Conservation (phyloP, 2,113 vertebrate genomes). For the Phalacrocorax carbo region DNA sequence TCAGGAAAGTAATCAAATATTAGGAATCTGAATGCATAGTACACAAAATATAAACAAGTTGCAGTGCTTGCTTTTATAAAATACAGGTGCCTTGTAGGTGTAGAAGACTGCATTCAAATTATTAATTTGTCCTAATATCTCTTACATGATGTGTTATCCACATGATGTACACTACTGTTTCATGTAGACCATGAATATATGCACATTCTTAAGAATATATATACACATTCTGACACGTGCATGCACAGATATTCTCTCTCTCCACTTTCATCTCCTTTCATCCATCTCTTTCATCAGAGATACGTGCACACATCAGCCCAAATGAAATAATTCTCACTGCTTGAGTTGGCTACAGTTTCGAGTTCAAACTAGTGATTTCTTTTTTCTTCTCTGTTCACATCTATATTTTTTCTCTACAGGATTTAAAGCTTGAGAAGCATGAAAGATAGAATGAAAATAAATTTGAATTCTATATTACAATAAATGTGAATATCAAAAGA, state of each 20-base stretch:
- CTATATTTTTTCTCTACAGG: conserved; percentile 57
- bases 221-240: background rate
- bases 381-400: conserved; percentile 30
- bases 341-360: conserved; percentile 32
- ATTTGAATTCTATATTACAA: conserved; percentile 68
- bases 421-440: conserved; percentile 61
- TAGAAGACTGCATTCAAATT: background rate
- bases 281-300: conserved; percentile 21
- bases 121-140: background rate
- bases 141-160: background rate
- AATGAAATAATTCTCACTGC: conserved; percentile 43
- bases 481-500: conserved; percentile 67
- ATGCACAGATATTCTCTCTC: background rate
- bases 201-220: background rate
- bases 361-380: conserved; percentile 48
- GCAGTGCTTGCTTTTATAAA: background rate
- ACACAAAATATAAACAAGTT: background rate
- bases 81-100: background rate
- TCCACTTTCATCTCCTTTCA: conserved; percentile 46
- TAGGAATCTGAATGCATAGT: background rate
- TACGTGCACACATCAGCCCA: conserved; percentile 18
- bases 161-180: background rate
- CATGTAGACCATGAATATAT: background rate
- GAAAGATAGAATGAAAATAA: conserved; percentile 64
- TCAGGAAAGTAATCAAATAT: background rate